Percentiles rank a stretch among this genome's conserved stretches.
These are phyloP conservation scores for Oasisia sp. DNA, from an alignment of 2,888 invertebrate genomes.

Conservation along the genomic window DNA sequence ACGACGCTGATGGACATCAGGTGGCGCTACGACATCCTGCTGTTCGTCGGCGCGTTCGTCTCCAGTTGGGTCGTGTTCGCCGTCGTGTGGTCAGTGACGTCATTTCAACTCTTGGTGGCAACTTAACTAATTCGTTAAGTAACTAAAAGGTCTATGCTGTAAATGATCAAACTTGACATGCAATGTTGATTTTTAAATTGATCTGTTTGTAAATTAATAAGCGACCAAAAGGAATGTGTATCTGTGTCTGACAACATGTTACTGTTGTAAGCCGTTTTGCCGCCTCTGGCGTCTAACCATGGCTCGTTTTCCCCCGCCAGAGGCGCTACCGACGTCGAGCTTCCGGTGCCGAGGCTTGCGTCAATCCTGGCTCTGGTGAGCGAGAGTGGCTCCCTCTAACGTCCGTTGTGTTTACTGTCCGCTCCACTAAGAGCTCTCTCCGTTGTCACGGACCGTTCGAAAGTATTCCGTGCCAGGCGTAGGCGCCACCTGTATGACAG, in stretches of 20 bases:
- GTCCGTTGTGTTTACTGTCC: not conserved
- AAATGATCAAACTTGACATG: not conserved
- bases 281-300: not conserved
- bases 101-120: not conserved
- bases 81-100: conserved; percentile 62
- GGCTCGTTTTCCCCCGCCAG: not conserved
- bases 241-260: not conserved
- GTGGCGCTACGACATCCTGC: conserved; percentile 84
- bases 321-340: not conserved
- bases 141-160: not conserved
- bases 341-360: not conserved
- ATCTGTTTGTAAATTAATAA: not conserved
- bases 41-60: conserved; percentile 86
- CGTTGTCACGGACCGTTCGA: not conserved
- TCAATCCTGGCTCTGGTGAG: not conserved
- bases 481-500: no score
- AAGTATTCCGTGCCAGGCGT: no score
- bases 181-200: not conserved
- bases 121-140: not conserved
- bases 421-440: not conserved
- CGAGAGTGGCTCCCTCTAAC: not conserved
- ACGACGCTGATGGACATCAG: conserved; percentile 61
- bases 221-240: not conserved
- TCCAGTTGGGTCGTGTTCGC: conserved; percentile 91
- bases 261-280: not conserved